Evolutionary conservation across 2,888 invertebrate genomes (phyloP).

Genomic region (Dolomedes plantarius): DNA sequence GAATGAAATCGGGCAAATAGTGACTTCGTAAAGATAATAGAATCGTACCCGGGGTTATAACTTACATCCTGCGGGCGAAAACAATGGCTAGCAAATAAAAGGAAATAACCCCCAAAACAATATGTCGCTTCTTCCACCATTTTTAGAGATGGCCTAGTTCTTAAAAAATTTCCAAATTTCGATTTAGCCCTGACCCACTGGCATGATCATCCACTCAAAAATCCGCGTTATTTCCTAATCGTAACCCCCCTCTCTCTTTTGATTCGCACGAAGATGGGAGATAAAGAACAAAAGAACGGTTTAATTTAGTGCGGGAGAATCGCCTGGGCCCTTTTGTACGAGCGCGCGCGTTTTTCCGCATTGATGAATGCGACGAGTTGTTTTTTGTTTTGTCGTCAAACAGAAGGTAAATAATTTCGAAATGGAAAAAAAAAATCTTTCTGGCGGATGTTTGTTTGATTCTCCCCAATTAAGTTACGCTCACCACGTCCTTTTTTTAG

Average conservation of each 20-base stretch:
- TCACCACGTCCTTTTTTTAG: too few species aligned
- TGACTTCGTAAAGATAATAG: neutral
- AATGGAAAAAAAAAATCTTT: neutral
- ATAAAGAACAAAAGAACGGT: conserved; percentile 34
- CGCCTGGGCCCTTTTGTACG: conserved; percentile 53
- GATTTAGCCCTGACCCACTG: conserved; percentile 63
- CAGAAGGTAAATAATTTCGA: conserved; percentile 16
- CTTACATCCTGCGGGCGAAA: neutral
- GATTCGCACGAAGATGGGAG: neutral
- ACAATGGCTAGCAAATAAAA: conserved; percentile 3
- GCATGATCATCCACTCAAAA: conserved; percentile 53
- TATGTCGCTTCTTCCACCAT: conserved; percentile 5
- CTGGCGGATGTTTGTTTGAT: conserved; percentile 31
- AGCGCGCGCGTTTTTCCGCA: conserved; percentile 31
- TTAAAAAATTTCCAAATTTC: conserved; percentile 53
- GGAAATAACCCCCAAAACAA: conserved; percentile 13
- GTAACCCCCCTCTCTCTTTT: conserved; percentile 20
- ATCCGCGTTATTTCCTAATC: conserved; percentile 59
- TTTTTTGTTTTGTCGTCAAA: neutral
- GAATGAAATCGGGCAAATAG: neutral
- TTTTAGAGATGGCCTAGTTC: conserved; percentile 47
- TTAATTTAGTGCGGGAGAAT: conserved; percentile 33
- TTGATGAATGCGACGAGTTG: neutral
- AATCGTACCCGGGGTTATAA: neutral
- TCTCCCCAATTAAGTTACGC: conserved; percentile 60